Base-by-base conservation (phyloP, 1,140 invertebrate genomes). In the Drosophila virilis region DNA sequence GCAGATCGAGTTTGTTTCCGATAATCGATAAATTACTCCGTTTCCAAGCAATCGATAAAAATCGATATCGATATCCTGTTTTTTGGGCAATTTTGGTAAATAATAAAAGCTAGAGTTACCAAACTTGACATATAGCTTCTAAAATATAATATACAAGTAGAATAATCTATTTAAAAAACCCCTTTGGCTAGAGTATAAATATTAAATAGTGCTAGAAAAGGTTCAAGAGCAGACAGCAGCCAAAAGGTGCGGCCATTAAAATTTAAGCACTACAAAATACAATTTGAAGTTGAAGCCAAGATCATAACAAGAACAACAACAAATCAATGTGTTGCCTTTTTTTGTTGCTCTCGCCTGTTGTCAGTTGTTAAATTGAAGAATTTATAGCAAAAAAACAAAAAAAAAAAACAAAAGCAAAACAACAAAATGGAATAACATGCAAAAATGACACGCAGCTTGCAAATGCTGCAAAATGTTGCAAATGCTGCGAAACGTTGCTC, bases 371-470 rank as follows among this genome's bases (percentile, higher is more conserved):
- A 78, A 77, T 79, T 77, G 74, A 68, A 77, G 73, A 79, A 77
- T 73, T 64, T 73, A 77, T 79, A 55, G 59, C 42, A 17, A 8
- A 60, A 28, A 17, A 38, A 35, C 45, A 10, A 42, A 6, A 55
- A 17, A 8, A 60, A 28, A 17, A 38, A 35, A 52, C n/a, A 42
- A 6, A 55, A 57, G 15, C 12, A 52, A 40, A 43, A 54, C 10
- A 40, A 22, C 43, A 61, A 83, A 82, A 72, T 70, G 58, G 46
- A 42, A 66, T 42, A 60, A 82, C 78, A 86, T 77, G 75, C 51
- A 71, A 77, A 83, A 88, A 73, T 88, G 76, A 84, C 80, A 90
- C 80, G 74, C 77, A 85, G 64, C 77, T 61, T 65, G 76, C 46
- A 83, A 52, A 73, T 77, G 80, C 65, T 79, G 61, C 69, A 35